These are phyloP conservation scores for Rhingia campestris DNA, from an alignment of 2,888 invertebrate genomes.

Conservation along the genomic window DNA sequence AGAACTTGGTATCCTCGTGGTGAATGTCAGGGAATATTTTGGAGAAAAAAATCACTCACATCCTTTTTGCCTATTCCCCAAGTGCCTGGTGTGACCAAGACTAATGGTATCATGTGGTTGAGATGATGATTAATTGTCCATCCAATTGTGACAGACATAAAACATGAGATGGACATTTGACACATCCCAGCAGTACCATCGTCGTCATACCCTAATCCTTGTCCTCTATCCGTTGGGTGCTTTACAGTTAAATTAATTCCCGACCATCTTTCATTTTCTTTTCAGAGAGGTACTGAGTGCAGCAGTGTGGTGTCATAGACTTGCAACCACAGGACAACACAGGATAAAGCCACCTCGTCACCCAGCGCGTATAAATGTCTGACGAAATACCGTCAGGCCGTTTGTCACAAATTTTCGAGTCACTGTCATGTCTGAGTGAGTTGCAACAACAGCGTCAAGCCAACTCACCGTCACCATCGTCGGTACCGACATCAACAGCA, in stretches of 20 bases:
- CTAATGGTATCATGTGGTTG: conserved; percentile 18
- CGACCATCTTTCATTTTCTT: conserved; percentile 7
- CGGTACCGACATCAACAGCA: conserved; percentile 75
- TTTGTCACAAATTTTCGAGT: conserved; percentile 92
- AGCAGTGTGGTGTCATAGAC: conserved; percentile 15
- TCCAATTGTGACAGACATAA: conserved; percentile 52
- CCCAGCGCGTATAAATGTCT: conserved; percentile 83
- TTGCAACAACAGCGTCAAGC: conserved; percentile 83
- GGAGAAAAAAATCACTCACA: neutral
- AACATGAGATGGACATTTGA: conserved; percentile 41
- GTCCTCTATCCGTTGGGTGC: neutral
- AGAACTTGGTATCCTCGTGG: neutral
- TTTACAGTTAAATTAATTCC: conserved; percentile 15
- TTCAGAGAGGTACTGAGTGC: conserved; percentile 39
- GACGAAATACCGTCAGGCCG: conserved; percentile 88
- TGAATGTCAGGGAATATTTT: conserved; percentile 19
- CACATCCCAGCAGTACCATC: neutral
- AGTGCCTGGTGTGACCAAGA: neutral
- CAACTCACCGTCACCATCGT: conserved; percentile 77
- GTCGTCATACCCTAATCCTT: neutral
- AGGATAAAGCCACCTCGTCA: conserved; percentile 7
- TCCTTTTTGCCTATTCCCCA: conserved; percentile 3
- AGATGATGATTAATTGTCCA: conserved; percentile 45
- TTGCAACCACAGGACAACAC: conserved; percentile 19
- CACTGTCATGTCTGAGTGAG: conserved; percentile 89